Conservation (phyloP, 2,888 invertebrate species). For the Trachelus stipa region DNA sequence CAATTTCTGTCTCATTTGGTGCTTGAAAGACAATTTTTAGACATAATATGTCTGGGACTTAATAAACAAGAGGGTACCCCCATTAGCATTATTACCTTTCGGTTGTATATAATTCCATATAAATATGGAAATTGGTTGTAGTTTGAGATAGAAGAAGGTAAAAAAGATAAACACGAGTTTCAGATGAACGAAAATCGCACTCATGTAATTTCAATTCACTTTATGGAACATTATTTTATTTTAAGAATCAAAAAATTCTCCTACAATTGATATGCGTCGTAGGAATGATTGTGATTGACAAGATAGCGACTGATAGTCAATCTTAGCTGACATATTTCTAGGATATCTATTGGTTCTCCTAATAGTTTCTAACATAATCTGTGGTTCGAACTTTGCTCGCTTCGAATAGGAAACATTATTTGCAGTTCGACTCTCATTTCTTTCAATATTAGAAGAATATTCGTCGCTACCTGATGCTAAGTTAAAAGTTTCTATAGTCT, state of each 20-base stretch:
- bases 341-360: slow-evolving; percentile 73
- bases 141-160: not conserved
- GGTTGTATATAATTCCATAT: not conserved
- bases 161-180: not conserved
- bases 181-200: not conserved
- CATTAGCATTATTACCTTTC: not conserved
- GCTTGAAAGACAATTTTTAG: not conserved
- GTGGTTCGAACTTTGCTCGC: slow-evolving; percentile 77
- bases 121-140: not conserved
- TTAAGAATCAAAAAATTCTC: slow-evolving; percentile 75
- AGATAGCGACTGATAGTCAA: slow-evolving; percentile 77
- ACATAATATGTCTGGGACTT: not conserved
- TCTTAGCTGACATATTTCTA: slow-evolving; percentile 72
- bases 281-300: slow-evolving; percentile 86
- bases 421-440: slow-evolving; percentile 64
- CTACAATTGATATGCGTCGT: slow-evolving; percentile 81
- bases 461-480: slow-evolving; percentile 47
- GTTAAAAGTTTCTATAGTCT: slow-evolving; percentile 57
- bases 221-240: not conserved
- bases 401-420: slow-evolving; percentile 69
- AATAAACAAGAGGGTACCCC: not conserved
- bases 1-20: too few species aligned
- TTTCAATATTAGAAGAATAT: slow-evolving; percentile 41
- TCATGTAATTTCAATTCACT: not conserved
- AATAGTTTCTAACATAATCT: slow-evolving; percentile 78